These are phyloP conservation scores for Cricetomys ansorgei DNA, from an alignment of 2,113 vertebrate species.

Conservation along the genomic window DNA sequence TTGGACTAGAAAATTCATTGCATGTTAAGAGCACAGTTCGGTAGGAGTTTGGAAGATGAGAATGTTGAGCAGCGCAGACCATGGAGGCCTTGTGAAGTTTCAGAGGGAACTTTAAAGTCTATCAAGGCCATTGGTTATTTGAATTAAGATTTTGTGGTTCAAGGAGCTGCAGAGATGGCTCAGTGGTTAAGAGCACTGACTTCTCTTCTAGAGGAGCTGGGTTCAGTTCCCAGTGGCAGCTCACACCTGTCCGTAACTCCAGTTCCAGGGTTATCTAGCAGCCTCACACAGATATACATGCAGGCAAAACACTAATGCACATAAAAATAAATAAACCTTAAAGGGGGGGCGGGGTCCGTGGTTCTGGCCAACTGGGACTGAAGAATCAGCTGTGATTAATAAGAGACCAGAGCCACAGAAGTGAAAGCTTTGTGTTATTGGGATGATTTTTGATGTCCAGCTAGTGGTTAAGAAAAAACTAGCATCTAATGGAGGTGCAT, in stretches of 20 bases:
- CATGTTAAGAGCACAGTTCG: not conserved
- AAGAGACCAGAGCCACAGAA: not conserved
- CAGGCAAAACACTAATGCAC: too few relatives aligned
- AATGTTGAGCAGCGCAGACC: too few relatives aligned
- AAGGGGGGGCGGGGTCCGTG: too few relatives aligned
- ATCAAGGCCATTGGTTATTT: not conserved
- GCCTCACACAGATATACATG: too few relatives aligned
- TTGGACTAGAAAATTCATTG: not conserved
- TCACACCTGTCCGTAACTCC: too few relatives aligned
- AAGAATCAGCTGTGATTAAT: not conserved
- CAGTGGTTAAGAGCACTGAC: too few relatives aligned
- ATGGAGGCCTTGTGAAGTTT: not conserved
- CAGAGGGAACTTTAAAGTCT: not conserved
- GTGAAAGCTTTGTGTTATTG: not conserved
- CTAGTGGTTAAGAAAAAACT: not conserved
- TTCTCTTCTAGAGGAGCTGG: too few relatives aligned
- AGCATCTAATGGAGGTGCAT: not conserved
- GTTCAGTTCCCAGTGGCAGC: too few relatives aligned
- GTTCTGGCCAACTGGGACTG: not conserved
- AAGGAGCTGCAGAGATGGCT: too few relatives aligned
- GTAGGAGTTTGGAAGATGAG: not conserved
- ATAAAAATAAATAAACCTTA: too few relatives aligned
- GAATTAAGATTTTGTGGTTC: not conserved
- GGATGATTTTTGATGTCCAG: not conserved
- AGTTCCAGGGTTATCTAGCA: too few relatives aligned